Percentiles rank a stretch among this genome's conserved stretches.
These are phyloP conservation scores for Fukomys damarensis DNA, from an alignment of 2,113 vertebrate genomes.

Conservation along the genomic window DNA sequence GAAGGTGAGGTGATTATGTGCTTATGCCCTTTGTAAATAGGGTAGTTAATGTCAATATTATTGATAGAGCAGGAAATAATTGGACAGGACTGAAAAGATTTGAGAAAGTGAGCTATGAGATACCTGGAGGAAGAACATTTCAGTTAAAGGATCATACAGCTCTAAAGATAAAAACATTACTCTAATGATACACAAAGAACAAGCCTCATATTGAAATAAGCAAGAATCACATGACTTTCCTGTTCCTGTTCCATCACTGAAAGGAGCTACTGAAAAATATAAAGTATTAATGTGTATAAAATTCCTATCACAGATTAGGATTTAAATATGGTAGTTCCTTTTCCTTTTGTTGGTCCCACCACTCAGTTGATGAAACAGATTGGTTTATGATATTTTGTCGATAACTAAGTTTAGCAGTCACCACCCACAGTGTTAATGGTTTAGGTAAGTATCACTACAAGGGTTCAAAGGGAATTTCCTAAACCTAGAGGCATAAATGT, in stretches of 20 bases:
- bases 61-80: background rate
- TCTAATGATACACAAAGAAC: background rate
- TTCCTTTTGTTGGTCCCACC: background rate
- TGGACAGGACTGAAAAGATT: background rate
- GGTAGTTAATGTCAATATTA: background rate
- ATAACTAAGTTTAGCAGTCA: background rate
- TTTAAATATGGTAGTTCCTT: background rate
- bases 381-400: background rate
- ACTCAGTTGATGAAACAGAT: background rate
- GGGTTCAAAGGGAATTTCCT: background rate
- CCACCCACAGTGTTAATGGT: background rate
- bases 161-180: background rate
- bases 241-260: background rate
- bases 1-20: background rate
- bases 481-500: background rate
- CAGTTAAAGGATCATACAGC: background rate
- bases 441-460: background rate
- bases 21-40: background rate
- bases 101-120: background rate
- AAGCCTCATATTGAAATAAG: background rate
- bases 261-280: background rate
- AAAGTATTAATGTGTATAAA: background rate
- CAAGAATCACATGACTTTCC: background rate
- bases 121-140: background rate
- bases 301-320: background rate